Percentiles rank a stretch among this genome's conserved stretches.
These are phyloP conservation scores for Brachypodius melanocephalos DNA, from an alignment of 2,113 vertebrate species.

Conservation along the genomic window DNA sequence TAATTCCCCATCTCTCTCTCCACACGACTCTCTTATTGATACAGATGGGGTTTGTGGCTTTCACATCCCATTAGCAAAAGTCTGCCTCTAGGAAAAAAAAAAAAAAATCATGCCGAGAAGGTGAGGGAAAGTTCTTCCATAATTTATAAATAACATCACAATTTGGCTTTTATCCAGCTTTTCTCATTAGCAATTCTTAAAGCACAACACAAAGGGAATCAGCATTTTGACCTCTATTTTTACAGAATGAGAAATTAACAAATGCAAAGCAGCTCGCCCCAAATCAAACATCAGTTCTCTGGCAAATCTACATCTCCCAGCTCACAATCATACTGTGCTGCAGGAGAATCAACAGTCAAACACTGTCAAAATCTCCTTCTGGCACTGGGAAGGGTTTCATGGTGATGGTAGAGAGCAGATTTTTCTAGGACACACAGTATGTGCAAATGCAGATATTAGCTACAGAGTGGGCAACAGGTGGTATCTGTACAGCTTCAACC, in stretches of 20 bases:
- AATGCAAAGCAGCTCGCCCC: background rate
- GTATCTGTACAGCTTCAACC: background rate
- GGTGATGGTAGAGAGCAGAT: background rate
- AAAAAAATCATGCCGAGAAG: background rate
- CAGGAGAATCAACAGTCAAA: background rate
- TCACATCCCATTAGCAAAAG: background rate
- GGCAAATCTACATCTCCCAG: background rate
- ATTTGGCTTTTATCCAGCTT: background rate
- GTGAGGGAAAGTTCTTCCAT: background rate
- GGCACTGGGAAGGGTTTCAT: background rate
- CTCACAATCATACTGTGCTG: background rate
- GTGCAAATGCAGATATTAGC: background rate
- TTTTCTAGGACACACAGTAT: background rate
- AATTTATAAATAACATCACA: background rate
- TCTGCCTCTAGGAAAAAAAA: background rate
- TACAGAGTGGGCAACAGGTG: background rate
- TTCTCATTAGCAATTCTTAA: constrained; percentile 3
- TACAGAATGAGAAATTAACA: background rate
- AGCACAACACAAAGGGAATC: background rate
- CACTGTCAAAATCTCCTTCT: background rate
- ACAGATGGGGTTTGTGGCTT: constrained; percentile 1
- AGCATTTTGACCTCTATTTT: background rate
- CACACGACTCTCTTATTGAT: background rate
- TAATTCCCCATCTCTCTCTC: background rate
- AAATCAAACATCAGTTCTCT: background rate